Evolutionary conservation across 2,888 invertebrate species (phyloP).

Genomic region (Acanthoscelides obtectus): DNA sequence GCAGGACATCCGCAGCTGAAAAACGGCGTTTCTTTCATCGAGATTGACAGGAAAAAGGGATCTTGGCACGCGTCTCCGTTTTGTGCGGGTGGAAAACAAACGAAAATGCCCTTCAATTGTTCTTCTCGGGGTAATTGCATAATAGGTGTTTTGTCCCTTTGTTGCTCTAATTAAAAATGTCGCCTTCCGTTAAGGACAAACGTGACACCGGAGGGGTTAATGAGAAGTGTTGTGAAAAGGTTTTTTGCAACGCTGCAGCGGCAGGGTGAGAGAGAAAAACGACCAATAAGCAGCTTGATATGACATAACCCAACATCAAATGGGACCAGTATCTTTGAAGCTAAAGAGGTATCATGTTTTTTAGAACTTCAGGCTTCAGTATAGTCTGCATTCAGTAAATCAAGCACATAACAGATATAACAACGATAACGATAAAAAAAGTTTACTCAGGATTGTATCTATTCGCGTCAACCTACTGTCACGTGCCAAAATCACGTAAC

Average conservation of each 20-base stretch:
- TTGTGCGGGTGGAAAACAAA: constrained; percentile 31
- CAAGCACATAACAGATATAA: no score
- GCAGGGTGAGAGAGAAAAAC: not conserved
- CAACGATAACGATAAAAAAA: no score
- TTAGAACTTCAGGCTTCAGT: no score
- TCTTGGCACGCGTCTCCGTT: constrained; percentile 31
- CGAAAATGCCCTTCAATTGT: constrained; percentile 19
- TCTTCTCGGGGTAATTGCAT: constrained; percentile 28
- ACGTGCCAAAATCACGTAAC: no score
- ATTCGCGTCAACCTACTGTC: no score
- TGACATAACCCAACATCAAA: no score
- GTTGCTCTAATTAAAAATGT: constrained; percentile 29
- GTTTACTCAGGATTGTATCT: no score
- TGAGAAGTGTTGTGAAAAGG: not conserved
- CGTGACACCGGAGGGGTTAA: not conserved
- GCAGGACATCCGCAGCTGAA: constrained; percentile 22
- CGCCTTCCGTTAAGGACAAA: constrained; percentile 11
- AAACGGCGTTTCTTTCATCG: constrained; percentile 21
- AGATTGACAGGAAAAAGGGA: constrained; percentile 31
- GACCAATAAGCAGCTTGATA: no score
- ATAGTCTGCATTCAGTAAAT: no score
- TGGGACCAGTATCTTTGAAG: no score
- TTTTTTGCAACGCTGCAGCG: not conserved
- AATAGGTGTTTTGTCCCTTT: constrained; percentile 35
- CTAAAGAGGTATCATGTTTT: no score